Evolutionary conservation across 2,797 vertebrate species (phyloP).

Genomic region (Chelidonichthys spinosus): DNA sequence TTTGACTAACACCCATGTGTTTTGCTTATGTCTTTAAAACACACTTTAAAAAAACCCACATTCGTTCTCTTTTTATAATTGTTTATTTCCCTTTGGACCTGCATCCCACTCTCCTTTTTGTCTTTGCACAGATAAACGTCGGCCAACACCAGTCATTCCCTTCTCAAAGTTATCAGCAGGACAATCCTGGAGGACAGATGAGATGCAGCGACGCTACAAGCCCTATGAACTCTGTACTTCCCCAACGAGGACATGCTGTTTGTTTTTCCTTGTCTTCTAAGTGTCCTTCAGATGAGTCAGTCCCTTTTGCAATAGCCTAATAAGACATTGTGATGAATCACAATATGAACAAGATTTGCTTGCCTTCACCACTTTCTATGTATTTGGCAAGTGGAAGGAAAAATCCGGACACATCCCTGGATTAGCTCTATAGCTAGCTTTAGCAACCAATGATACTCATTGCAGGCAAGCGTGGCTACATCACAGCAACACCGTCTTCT

Average conservation of each 20-base stretch:
- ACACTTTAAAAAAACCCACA: no score
- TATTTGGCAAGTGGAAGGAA: background rate
- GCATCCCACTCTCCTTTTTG: background rate
- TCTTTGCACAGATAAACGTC: background rate
- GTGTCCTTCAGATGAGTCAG: background rate
- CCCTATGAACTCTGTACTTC: constrained; percentile 1
- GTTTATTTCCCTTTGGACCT: background rate
- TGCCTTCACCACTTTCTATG: background rate
- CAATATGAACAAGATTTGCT: background rate
- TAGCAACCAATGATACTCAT: constrained; percentile 8
- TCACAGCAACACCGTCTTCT: constrained; percentile 21
- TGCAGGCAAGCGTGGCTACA: constrained; percentile 2
- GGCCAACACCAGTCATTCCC: background rate
- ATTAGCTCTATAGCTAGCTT: constrained; percentile 13
- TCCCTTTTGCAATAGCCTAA: background rate
- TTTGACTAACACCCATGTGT: background rate
- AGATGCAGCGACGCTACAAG: background rate
- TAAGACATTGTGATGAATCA: background rate
- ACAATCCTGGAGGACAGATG: background rate
- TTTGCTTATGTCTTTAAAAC: background rate
- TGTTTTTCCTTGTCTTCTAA: background rate
- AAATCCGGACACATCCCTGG: background rate
- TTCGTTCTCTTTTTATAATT: background rate
- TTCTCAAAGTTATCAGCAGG: constrained; percentile 3
- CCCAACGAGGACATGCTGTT: background rate